These are phyloP conservation scores for Octodonta nipae DNA, from an alignment of 2,888 invertebrate genomes.

Conservation along the genomic window DNA sequence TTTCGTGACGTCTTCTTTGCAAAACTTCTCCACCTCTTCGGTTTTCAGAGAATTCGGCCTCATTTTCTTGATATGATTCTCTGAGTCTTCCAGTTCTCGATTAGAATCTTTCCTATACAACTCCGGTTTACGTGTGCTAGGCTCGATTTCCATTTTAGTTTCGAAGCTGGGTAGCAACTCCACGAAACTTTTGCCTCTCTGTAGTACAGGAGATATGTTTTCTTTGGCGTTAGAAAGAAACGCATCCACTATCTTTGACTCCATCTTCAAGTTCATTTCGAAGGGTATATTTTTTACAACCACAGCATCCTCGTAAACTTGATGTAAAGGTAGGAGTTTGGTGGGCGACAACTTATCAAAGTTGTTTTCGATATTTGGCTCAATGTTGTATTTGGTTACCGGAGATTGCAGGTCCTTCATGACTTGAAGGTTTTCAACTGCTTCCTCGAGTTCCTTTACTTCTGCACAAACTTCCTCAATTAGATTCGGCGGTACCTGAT, in stretches of 20 bases:
- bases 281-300: slow-evolving; percentile 11
- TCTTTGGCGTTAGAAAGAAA: slow-evolving; percentile 47
- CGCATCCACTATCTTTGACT: slow-evolving; percentile 42
- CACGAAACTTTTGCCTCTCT: too few relatives aligned
- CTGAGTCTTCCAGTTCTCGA: slow-evolving; percentile 26
- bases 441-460: slow-evolving; percentile 29
- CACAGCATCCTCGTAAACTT: slow-evolving; percentile 18
- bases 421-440: slow-evolving; percentile 29
- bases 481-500: background rate
- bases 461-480: slow-evolving; percentile 3
- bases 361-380: slow-evolving; percentile 26
- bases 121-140: too few relatives aligned
- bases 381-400: slow-evolving; percentile 29
- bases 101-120: too few relatives aligned
- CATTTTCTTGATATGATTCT: slow-evolving; percentile 22
- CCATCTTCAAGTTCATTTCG: slow-evolving; percentile 9
- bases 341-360: slow-evolving; percentile 22
- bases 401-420: slow-evolving; percentile 27
- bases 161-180: slow-evolving; percentile 12
- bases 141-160: slow-evolving; percentile 19
- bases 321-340: slow-evolving; percentile 12
- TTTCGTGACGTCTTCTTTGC: slow-evolving; percentile 32
- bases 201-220: slow-evolving; percentile 36
- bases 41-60: background rate
- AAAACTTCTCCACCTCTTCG: slow-evolving; percentile 27